These are phyloP conservation scores for Ellobius talpinus DNA, from an alignment of 2,113 vertebrate genomes.

Conservation along the genomic window DNA sequence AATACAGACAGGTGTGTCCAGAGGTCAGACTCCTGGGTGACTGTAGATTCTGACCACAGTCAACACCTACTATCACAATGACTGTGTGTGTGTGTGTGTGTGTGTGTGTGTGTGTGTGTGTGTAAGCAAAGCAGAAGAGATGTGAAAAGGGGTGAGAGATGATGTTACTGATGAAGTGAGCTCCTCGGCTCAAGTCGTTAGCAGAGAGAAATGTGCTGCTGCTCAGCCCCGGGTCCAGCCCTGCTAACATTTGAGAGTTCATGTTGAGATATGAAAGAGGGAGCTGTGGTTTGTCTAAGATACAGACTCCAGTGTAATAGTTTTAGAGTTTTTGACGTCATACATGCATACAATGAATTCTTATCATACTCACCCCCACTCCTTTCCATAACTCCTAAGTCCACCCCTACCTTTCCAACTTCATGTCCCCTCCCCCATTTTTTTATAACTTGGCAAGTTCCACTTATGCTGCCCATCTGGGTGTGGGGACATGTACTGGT, in stretches of 20 bases:
- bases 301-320: background rate
- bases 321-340: background rate
- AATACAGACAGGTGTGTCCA: background rate
- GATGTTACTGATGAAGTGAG: background rate
- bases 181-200: background rate
- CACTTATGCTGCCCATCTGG: background rate
- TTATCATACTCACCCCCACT: background rate
- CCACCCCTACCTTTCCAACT: background rate
- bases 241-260: background rate
- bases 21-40: background rate
- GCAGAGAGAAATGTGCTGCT: rapidly evolving
- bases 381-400: background rate
- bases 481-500: background rate
- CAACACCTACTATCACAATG: background rate
- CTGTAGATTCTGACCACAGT: background rate
- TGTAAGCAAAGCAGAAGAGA: background rate
- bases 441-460: background rate
- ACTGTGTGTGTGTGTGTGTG: background rate
- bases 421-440: background rate
- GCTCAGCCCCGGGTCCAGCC: too few relatives aligned
- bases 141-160: background rate
- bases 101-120: background rate
- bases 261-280: rapidly evolving
- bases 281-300: background rate
- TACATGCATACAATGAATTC: background rate